Percentiles rank a stretch among this genome's conserved stretches.
phyloP scores from a whole-genome alignment of 2,797 vertebrate genomes.

The Melanotaenia nigrans region DNA sequence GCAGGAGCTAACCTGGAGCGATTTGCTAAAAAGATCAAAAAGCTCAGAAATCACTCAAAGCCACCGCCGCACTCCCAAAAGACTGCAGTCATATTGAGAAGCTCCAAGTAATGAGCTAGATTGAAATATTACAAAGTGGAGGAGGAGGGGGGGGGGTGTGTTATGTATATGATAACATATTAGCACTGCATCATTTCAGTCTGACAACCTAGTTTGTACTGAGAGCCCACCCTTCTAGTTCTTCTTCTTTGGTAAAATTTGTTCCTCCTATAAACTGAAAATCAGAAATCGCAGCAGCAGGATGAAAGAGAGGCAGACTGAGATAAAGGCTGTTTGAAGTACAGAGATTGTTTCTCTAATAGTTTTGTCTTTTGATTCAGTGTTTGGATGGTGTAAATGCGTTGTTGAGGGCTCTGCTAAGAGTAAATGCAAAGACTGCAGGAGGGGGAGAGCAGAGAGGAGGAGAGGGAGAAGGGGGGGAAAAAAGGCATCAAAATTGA shows the following conservation, averaged over 20 bases:
- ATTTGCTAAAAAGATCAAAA: conserved; percentile 75
- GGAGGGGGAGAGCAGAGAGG: conserved; percentile 43
- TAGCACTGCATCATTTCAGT: conserved; percentile 62
- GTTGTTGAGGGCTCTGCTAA: conserved; percentile 53
- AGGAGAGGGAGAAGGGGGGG: conserved; percentile 23
- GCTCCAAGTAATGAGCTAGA: conserved; percentile 65
- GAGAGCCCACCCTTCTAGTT: conserved; percentile 42
- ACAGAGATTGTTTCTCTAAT: conserved; percentile 54
- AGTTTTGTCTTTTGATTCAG: conserved; percentile 68
- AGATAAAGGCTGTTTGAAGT: conserved; percentile 65
- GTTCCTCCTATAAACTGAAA: conserved; percentile 40
- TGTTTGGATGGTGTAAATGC: conserved; percentile 55
- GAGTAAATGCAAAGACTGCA: conserved; percentile 64
- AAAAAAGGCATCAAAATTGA: conserved; percentile 83
- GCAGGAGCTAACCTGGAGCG: conserved; percentile 70
- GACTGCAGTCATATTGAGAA: conserved; percentile 56
- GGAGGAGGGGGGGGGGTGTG: background rate
- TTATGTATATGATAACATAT: conserved; percentile 66
- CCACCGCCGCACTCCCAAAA: conserved; percentile 61
- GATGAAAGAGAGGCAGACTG: conserved; percentile 40
- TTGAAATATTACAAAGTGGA: conserved; percentile 57
- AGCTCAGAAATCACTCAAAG: conserved; percentile 69
- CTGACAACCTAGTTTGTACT: conserved; percentile 61
- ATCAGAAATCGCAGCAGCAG: conserved; percentile 33
- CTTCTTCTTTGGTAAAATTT: conserved; percentile 24